Conservation (phyloP, 2,797 vertebrate species). For the Benthosema pterotum region DNA sequence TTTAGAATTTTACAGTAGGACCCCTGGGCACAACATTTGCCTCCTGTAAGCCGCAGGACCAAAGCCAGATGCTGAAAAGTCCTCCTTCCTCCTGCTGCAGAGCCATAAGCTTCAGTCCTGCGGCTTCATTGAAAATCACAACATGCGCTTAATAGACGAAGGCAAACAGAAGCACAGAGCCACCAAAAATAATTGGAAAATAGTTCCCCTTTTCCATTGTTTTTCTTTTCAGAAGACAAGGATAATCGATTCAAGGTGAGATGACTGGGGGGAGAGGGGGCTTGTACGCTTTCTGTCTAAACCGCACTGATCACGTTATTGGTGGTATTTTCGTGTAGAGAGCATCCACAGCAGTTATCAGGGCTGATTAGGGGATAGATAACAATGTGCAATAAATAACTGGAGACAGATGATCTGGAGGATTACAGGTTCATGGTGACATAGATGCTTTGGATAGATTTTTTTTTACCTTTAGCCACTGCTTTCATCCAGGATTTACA, state of each 20-base stretch:
- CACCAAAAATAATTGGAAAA: slow-evolving; percentile 36
- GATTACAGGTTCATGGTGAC: slow-evolving; percentile 1
- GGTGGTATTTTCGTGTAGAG: slow-evolving; percentile 6
- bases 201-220: not conserved
- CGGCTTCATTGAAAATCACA: slow-evolving; percentile 34
- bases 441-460: too few species aligned
- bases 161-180: slow-evolving; percentile 36
- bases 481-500: too few species aligned
- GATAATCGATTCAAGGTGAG: slow-evolving; percentile 22
- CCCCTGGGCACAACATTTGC: not conserved
- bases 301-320: slow-evolving; percentile 11
- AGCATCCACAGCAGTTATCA: slow-evolving; percentile 7
- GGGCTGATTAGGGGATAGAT: slow-evolving; percentile 14
- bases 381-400: slow-evolving; percentile 11
- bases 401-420: not conserved
- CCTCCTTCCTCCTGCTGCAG: not conserved
- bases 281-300: not conserved
- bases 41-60: not conserved
- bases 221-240: not conserved
- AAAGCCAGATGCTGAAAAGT: slow-evolving; percentile 8
- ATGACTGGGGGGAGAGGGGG: not conserved
- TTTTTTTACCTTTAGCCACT: too few species aligned
- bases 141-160: slow-evolving; percentile 29
- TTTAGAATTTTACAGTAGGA: too few species aligned
- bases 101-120: slow-evolving; percentile 7